Base-by-base conservation (phyloP, 2,797 vertebrate genomes). In the Orestias chungarensis region DNA sequence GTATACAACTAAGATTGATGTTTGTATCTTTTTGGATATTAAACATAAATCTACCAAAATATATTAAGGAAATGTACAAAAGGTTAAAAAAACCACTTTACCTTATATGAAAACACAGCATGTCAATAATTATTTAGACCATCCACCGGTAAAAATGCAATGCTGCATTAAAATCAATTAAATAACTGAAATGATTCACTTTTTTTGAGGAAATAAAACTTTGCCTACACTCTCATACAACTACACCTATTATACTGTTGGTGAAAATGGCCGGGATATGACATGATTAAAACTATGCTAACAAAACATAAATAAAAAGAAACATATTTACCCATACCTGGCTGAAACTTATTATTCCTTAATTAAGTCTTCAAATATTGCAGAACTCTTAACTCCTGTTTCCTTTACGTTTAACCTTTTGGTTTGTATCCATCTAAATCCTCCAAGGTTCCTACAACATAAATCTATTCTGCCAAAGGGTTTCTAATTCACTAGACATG, bases 381-480 rank as follows among this genome's bases (percentile, higher is more conserved):
- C 59, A 12, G 14, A 35, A 46, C 17, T 46, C 47, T 15, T 35
- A 27, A 23, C 59, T 38, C 31, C 40, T 31, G 4, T 33, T 57
- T 69, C 38, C 52, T 57, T 38, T 4, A 7, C 40, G 10, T 57
- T 44, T 57, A n/a, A 17, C 50, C 4, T 43, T 55, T 54, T 68
- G 62, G 23, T 77, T 57, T 65, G 69, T 55, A 10, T 25, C 46
- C 27, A 75, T 64, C 49, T 38, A 7, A 64, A 68, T 52, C 59
- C 64, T 75, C 42, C 49, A 77, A 73, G 65, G 72, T 78, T 43
- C 73, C 20, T 67, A 65, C 40, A 70, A 49, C 29, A 73, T 70
- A 18, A 73, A 73, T 76, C 64, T 66, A 20, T 40, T 25, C 33
- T 27, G 2, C 27, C n/a, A n/a, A 66, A n/a, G 57, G n/a, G 20